Base-by-base conservation (phyloP, 1,140 invertebrate species). In the Philotrypesis tridentata region DNA sequence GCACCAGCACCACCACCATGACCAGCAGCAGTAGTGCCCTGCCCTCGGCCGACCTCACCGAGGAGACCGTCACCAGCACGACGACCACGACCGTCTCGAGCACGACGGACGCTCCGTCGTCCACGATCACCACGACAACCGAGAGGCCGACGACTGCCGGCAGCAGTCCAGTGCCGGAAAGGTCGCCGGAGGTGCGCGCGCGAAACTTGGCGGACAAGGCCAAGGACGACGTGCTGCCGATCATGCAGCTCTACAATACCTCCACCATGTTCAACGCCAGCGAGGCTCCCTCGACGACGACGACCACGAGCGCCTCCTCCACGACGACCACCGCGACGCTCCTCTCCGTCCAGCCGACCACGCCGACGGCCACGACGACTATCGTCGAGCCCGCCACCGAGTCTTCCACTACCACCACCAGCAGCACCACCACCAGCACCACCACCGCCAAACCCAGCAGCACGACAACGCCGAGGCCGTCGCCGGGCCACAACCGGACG, bases 191-290 rank as follows among this genome's bases (percentile, higher is more conserved):
- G 84, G 90, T 89, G n/a, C 85, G 87, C 55, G 87, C 84, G 8
- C 82, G 89, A 8, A 91, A 89, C 79, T 81, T 91, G 12, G 89
- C 88, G 1, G 89, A 90, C 83, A 87, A 90, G 48, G 86, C 84
- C 33, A 90, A 91, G 76, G 91, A 92, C 82, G 89, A 91, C 73
- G 87, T 91, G 23, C 73, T 91, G 37, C 91, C 90, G 9, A 92
- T 91, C 75, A 92, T 92, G 91, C 87, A 92, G 60, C 84, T 91
- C 37, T 91, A 91, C 84, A 91, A 92, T 75, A 90, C 89, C 4
- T 91, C 90, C 14, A 87, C 85, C 12, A 92, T 92, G 27, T 91
- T 92, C 78, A 90, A 92, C 70, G 89, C 84, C 21, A 91, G 84
- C 23, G 86, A 86, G 65, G 6, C 31, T 0, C 21, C 48, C 1